A percentile compares a stretch with the other conserved stretches of the same genome.
Conservation (phyloP, 2,797 vertebrate genomes). For the Cynopterus sphinx region DNA sequence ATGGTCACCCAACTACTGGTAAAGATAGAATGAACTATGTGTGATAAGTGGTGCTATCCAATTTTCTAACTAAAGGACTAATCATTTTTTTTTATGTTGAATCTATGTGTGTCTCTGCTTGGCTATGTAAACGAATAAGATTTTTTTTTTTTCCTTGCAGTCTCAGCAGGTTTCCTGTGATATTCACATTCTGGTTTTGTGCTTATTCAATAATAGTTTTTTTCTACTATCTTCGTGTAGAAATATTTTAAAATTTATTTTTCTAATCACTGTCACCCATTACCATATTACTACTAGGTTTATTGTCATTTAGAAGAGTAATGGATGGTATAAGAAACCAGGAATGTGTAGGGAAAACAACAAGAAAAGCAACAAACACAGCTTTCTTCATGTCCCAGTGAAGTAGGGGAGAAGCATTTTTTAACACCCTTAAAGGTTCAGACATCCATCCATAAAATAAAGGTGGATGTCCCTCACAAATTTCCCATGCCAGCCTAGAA, state of each 20-base stretch:
- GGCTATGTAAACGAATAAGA: background rate
- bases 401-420: background rate
- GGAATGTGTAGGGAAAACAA: background rate
- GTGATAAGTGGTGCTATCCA: background rate
- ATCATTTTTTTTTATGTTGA: background rate
- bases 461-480: background rate
- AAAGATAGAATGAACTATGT: background rate
- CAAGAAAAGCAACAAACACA: no score
- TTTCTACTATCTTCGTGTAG: background rate
- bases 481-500: background rate
- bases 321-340: background rate
- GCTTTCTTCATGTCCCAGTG: background rate
- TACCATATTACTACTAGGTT: background rate
- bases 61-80: background rate
- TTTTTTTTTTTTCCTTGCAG: background rate
- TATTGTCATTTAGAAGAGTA: background rate
- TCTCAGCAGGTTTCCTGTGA: background rate
- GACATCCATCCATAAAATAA: background rate
- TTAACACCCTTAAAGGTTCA: background rate
- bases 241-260: background rate
- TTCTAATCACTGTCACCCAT: background rate
- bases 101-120: background rate
- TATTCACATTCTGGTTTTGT: background rate
- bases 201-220: background rate
- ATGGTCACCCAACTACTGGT: background rate